Evolutionary conservation across 2,888 invertebrate genomes (phyloP).

Genomic region (Adelphocoris suturalis): DNA sequence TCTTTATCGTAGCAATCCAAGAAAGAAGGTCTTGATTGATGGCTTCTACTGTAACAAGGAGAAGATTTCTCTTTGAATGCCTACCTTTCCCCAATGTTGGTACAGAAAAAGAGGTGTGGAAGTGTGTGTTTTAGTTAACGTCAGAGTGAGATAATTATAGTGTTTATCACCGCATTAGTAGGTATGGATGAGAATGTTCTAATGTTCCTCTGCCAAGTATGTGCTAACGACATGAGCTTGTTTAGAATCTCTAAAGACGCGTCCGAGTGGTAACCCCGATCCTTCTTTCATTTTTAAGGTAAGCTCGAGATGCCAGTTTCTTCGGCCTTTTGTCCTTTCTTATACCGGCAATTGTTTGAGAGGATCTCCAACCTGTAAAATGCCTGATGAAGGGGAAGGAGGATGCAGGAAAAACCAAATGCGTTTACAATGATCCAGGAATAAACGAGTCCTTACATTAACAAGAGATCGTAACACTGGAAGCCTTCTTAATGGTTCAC

Average conservation of each 20-base stretch:
- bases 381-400: neutral
- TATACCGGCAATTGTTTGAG: neutral
- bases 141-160: neutral
- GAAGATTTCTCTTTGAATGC: neutral
- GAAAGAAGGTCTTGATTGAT: neutral
- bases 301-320: neutral
- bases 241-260: neutral
- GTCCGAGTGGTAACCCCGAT: neutral
- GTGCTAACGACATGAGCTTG: constrained; percentile 3
- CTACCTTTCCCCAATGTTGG: neutral
- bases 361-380: neutral
- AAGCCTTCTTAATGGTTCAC: constrained; percentile 47
- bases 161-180: constrained; percentile 27
- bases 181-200: neutral
- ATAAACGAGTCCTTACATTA: constrained; percentile 59
- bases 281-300: too few species aligned
- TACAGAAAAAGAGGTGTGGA: constrained; percentile 4
- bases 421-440: constrained; percentile 55
- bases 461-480: constrained; percentile 58
- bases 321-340: neutral
- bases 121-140: neutral
- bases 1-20: neutral
- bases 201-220: constrained; percentile 2
- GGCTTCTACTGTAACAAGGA: neutral
- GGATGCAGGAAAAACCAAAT: constrained; percentile 7